Percentiles rank a stretch among this genome's conserved stretches.
phyloP scores from a whole-genome alignment of 1,140 invertebrate genomes.

The Ceratosolen solmsi region DNA sequence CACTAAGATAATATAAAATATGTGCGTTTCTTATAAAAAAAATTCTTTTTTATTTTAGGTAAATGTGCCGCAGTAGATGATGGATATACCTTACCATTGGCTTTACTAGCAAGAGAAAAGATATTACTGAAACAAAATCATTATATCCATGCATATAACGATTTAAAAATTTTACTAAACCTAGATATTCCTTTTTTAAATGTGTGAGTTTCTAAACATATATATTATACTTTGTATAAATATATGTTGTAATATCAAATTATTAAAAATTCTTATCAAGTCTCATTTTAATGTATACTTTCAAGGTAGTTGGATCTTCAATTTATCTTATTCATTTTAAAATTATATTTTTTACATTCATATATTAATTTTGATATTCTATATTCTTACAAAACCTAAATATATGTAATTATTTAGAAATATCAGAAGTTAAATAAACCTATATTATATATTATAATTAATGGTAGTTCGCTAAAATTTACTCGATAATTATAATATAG shows the following conservation, averaged over 20 bases:
- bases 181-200: conserved; percentile 19
- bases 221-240: neutral
- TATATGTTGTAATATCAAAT: neutral
- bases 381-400: too few species aligned
- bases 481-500: too few species aligned
- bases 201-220: conserved; percentile 10
- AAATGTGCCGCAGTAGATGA: neutral
- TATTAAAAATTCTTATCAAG: too few species aligned
- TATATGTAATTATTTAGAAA: too few species aligned
- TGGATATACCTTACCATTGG: conserved; percentile 33
- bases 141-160: conserved; percentile 22
- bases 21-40: too few species aligned
- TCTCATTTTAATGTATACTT: too few species aligned
- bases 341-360: neutral
- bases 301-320: too few species aligned
- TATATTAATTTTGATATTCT: too few species aligned
- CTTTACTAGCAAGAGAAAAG: conserved; percentile 19
- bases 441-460: too few species aligned
- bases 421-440: too few species aligned
- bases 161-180: neutral
- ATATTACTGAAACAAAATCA: neutral
- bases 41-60: conserved; percentile 15
- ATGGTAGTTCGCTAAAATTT: too few species aligned
- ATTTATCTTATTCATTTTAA: neutral
- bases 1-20: too few species aligned